These are phyloP conservation scores for Festucalex cinctus DNA, from an alignment of 2,113 vertebrate species.

Conservation along the genomic window DNA sequence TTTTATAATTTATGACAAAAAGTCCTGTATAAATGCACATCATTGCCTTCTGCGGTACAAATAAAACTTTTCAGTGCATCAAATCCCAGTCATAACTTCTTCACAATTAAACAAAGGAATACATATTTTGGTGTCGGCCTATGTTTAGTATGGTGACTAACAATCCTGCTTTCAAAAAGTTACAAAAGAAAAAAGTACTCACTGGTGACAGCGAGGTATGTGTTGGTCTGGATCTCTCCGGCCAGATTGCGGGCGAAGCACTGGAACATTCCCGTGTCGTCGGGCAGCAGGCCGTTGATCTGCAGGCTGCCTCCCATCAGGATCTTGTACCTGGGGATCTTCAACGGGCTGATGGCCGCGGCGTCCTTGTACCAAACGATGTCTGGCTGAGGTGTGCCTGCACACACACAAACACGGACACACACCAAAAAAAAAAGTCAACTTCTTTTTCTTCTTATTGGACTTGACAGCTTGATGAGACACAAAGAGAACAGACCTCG, in stretches of 20 bases:
- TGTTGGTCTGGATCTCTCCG: constrained; percentile 93
- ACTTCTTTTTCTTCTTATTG: constrained; percentile 1
- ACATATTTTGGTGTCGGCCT: no score
- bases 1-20: no score
- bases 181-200: constrained; percentile 45
- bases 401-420: constrained; percentile 17
- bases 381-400: constrained; percentile 86
- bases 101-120: no score
- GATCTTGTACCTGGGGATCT: constrained; percentile 84
- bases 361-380: constrained; percentile 97
- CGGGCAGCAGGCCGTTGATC: constrained; percentile 89
- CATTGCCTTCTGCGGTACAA: no score
- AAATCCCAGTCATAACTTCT: no score
- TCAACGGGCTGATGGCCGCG: constrained; percentile 77
- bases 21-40: no score
- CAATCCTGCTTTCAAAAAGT: background rate
- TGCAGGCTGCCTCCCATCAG: constrained; percentile 83
- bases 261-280: constrained; percentile 97
- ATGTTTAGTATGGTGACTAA: no score
- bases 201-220: constrained; percentile 97
- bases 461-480: background rate
- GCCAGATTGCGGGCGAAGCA: constrained; percentile 90
- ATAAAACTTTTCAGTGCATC: no score
- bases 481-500: constrained; percentile 73
- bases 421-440: background rate